Base-by-base conservation (phyloP, 2,113 vertebrate species). In the Phalacrocorax pelagicus region DNA sequence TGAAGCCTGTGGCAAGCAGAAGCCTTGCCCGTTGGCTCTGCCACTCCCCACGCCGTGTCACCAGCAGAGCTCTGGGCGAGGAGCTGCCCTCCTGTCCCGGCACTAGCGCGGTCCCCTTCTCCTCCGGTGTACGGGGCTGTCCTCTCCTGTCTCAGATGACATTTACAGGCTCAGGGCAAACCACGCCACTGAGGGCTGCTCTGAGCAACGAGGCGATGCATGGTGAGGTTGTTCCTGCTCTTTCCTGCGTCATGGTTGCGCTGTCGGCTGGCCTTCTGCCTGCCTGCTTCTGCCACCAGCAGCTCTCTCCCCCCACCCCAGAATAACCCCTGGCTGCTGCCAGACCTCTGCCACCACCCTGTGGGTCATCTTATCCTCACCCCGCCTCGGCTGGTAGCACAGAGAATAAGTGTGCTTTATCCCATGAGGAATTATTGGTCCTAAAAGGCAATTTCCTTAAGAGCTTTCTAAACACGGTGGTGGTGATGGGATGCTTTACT, bases 1-100 rank as follows among this genome's bases (percentile, higher is more conserved):
- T 21, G 46, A 42, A 46, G 55, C 54, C 42, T 2, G 0, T 12
- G 55, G 72, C 55, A n/a, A 58, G 54, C 32, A 15, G 40, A 44
- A 57, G 32, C 16, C 52, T 20, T 15, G 46, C 30, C 17, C 4
- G 2, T n/a, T 3, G 11, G 54, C 32, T 21, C 17, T 27, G 55
- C 40, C 1, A 7, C 24, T 36, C 40, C 72, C 42, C 54, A 29
- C 1, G 3, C 32, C 2, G 3, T 12, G 54, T 29, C 55, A 59
- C 55, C 55, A 46, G 42, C 72, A 74, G 30, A 20, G 40, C 40
- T 44, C 52, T 5, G 1, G 52, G 71, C 4, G 5, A 57, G 23
- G 30, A n/a, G 30, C 52, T 44, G 40, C 71, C 3, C 2, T 34
- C 30, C 52, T 3, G 5, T 15, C 22, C 38, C 0, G 2, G 22